These are phyloP conservation scores for Pyrgus malvae DNA, from an alignment of 2,888 invertebrate genomes.

Conservation along the genomic window DNA sequence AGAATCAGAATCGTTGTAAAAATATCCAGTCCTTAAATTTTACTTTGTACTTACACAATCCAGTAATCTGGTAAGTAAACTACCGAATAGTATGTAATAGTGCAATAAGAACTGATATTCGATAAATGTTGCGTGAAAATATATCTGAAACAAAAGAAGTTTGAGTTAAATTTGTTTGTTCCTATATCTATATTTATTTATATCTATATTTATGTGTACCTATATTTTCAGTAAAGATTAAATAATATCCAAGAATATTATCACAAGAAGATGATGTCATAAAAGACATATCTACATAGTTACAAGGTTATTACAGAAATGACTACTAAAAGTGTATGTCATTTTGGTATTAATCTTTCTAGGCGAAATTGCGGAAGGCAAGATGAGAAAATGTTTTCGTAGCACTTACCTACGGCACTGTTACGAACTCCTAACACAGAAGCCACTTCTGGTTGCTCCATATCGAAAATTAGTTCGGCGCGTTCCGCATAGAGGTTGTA, in stretches of 20 bases:
- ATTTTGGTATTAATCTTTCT: background rate
- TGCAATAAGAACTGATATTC: constrained; percentile 51
- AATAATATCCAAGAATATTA: too few relatives aligned
- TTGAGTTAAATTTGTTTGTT: too few relatives aligned
- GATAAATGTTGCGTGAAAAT: constrained; percentile 47
- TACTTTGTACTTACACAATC: constrained; percentile 44
- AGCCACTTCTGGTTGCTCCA: constrained; percentile 88
- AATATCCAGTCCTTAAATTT: constrained; percentile 34
- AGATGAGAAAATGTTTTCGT: constrained; percentile 27
- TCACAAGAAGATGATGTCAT: too few relatives aligned
- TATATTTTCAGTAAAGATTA: too few relatives aligned
- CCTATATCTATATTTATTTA: too few relatives aligned
- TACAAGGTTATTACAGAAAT: background rate
- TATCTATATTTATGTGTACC: too few relatives aligned
- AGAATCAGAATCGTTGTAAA: constrained; percentile 33
- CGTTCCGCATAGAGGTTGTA: constrained; percentile 85
- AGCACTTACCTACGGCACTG: constrained; percentile 76
- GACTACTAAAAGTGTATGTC: background rate
- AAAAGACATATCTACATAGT: background rate
- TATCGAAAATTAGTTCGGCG: constrained; percentile 84
- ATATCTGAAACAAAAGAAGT: constrained; percentile 60
- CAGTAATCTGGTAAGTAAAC: constrained; percentile 39
- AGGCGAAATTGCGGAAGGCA: constrained; percentile 5
- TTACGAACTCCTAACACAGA: constrained; percentile 88
- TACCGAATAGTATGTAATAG: constrained; percentile 67